These are phyloP conservation scores for Drosophila longiperda DNA, from an alignment of 2,888 invertebrate species.

Conservation along the genomic window DNA sequence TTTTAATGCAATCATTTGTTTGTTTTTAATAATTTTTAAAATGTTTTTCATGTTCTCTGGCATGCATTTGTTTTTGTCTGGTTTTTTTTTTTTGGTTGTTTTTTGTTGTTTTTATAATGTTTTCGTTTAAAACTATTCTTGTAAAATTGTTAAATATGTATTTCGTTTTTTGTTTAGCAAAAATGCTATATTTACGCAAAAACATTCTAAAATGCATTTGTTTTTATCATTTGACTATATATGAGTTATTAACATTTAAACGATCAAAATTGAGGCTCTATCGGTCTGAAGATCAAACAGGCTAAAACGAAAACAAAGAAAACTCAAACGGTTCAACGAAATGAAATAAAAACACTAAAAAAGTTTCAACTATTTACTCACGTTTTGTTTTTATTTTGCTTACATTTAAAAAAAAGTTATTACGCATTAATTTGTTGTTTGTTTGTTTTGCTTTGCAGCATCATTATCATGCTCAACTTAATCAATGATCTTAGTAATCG, in stretches of 20 bases:
- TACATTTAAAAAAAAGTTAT: slow-evolving; percentile 71
- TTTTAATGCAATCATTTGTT: slow-evolving; percentile 55
- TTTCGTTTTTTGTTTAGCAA: slow-evolving; percentile 64
- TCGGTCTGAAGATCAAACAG: slow-evolving; percentile 45
- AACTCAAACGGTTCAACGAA: slow-evolving; percentile 22
- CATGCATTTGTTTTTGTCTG: slow-evolving; percentile 46
- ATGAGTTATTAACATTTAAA: slow-evolving; percentile 60
- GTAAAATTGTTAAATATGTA: slow-evolving; percentile 66
- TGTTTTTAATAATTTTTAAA: slow-evolving; percentile 56
- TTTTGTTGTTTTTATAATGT: slow-evolving; percentile 9
- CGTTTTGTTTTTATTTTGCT: slow-evolving; percentile 68
- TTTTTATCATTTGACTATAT: slow-evolving; percentile 65
- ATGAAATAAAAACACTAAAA: slow-evolving; percentile 43
- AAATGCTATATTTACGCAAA: slow-evolving; percentile 74
- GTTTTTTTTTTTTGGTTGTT: not conserved
- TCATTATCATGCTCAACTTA: slow-evolving; percentile 69
- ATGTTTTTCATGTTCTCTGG: slow-evolving; percentile 54
- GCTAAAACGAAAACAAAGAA: slow-evolving; percentile 37
- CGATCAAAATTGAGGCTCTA: slow-evolving; percentile 47
- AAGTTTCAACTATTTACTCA: slow-evolving; percentile 69
- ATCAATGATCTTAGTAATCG: slow-evolving; percentile 77
- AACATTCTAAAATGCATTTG: slow-evolving; percentile 71
- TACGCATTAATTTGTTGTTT: slow-evolving; percentile 68
- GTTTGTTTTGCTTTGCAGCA: slow-evolving; percentile 58
- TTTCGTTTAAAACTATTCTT: slow-evolving; percentile 65